Evolutionary conservation across 2,888 invertebrate species (phyloP).

Genomic region (Cerastis rubricosa): DNA sequence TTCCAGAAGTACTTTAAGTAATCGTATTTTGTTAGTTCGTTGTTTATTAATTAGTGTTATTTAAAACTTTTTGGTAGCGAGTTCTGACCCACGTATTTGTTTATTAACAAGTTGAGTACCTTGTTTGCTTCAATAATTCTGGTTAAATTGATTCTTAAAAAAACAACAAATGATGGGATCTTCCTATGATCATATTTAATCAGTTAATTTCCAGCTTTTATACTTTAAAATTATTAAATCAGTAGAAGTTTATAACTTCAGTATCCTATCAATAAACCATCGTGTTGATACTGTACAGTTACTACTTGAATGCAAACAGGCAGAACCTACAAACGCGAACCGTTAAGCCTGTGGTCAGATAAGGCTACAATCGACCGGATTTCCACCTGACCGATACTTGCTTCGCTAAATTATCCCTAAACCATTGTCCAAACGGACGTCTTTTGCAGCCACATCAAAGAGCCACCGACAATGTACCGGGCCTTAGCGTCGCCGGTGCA

Average conservation of each 20-base stretch:
- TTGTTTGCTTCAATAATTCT: constrained; percentile 25
- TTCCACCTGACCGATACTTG: constrained; percentile 81
- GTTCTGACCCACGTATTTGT: constrained; percentile 4
- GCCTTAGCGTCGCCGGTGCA: constrained; percentile 75
- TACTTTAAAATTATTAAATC: background rate
- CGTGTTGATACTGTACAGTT: constrained; percentile 29
- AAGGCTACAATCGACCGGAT: constrained; percentile 77
- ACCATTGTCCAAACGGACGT: constrained; percentile 79
- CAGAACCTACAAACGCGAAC: constrained; percentile 52
- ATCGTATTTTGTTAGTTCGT: constrained; percentile 54
- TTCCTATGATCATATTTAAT: background rate
- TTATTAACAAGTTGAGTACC: background rate
- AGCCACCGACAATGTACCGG: constrained; percentile 81
- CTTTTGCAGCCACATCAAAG: constrained; percentile 89
- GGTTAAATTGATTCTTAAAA: background rate
- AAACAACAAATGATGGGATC: background rate
- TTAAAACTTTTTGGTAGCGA: constrained; percentile 49
- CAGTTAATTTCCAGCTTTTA: background rate
- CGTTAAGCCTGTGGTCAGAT: constrained; percentile 75
- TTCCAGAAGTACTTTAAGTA: constrained; percentile 61
- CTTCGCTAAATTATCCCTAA: constrained; percentile 80
- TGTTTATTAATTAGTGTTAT: constrained; percentile 67
- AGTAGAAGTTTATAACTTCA: background rate
- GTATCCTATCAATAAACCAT: background rate
- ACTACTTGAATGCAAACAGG: constrained; percentile 20